A percentile compares a stretch with the other conserved stretches of the same genome.
phyloP scores from a whole-genome alignment of 1,140 invertebrate species.

The Drosophila lowei region DNA sequence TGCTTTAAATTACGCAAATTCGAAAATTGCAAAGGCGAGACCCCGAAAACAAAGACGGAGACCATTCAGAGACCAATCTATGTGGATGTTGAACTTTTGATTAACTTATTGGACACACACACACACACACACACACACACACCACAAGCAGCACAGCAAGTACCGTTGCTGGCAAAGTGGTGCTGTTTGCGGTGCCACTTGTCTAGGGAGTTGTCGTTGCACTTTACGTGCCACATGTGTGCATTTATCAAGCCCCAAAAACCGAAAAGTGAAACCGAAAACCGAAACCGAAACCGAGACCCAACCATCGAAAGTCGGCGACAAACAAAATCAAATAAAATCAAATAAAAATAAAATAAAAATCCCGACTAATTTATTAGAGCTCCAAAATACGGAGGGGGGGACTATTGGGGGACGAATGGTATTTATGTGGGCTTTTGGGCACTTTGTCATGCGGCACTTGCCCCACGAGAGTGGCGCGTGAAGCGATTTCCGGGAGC shows the following conservation, averaged over 20 bases:
- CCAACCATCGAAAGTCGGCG: conserved; percentile 52
- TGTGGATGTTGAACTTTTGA: conserved; percentile 72
- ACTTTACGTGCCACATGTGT: conserved; percentile 57
- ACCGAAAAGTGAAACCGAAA: conserved; percentile 52
- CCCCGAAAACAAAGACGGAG: conserved; percentile 20
- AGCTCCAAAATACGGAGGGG: background rate
- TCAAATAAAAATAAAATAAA: conserved; percentile 36
- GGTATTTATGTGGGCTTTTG: conserved; percentile 4
- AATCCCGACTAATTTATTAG: conserved; percentile 30
- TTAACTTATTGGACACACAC: conserved; percentile 70
- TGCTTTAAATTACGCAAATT: conserved; percentile 80
- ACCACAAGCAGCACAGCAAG: conserved; percentile 19
- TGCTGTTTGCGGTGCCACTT: conserved; percentile 26
- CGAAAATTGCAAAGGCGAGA: conserved; percentile 32
- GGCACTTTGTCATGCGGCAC: too few relatives aligned
- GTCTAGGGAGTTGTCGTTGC: conserved; percentile 53
- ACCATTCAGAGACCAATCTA: conserved; percentile 8
- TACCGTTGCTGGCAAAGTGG: conserved; percentile 48
- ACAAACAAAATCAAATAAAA: conserved; percentile 44
- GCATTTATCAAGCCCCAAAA: conserved; percentile 59
- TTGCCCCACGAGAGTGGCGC: too few relatives aligned
- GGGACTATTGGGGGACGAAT: background rate
- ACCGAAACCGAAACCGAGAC: conserved; percentile 58
- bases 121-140: conserved; percentile 3
- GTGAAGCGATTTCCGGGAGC: conserved; percentile 20